Base-by-base conservation (phyloP, 2,797 vertebrate genomes). In the Phyllotis vaccarum region DNA sequence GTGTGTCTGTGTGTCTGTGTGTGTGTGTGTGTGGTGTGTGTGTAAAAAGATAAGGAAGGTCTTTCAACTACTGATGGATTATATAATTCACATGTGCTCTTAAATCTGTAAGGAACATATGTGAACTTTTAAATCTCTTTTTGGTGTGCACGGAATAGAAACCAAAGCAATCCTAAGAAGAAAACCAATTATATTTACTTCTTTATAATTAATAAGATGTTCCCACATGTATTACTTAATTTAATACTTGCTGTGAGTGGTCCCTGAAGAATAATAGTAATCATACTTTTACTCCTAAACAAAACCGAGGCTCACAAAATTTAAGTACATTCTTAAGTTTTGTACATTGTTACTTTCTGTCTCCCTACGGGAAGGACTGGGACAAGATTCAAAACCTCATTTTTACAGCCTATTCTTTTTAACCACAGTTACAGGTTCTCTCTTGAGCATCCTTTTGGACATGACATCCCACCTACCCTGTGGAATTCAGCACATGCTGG, bases 221-320 rank as follows among this genome's bases (percentile, higher is more conserved):
- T 54, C 80, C 52, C 74, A 76, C 3, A 24, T 29, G 24, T 66
- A 22, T 80, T 93, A 24, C 37, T 49, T 85, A 70, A 87, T 93
- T 66, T 56, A 64, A 56, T 91, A 79, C 3, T 52, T 93, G 4
- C 8, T 27, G 6, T 89, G 31, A 81, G 19, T 40, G 94, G 43
- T 49, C 79, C 62, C 60, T 52, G 27, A 93, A 81, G 74, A 86
- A 31, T 90, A 43, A 70, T 46, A 31, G 24, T 52, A 4, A 82
- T 85, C 90, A 66, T 49, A 46, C 87, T 75, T 91, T 96, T 43
- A 40, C 13, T 68, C 10, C 46, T 40, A 91, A 87, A 91, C 40
- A 21, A 82, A 89, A 94, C n/a, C 7, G 81, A 86, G 31, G 17
- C 62, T 80, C 1, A 70, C 17, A 90, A 43, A 70, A 70, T 75